Percentiles rank a stretch among this genome's conserved stretches.
Evolutionary conservation across 2,888 invertebrate species (phyloP).

Genomic region (Boloria selene): DNA sequence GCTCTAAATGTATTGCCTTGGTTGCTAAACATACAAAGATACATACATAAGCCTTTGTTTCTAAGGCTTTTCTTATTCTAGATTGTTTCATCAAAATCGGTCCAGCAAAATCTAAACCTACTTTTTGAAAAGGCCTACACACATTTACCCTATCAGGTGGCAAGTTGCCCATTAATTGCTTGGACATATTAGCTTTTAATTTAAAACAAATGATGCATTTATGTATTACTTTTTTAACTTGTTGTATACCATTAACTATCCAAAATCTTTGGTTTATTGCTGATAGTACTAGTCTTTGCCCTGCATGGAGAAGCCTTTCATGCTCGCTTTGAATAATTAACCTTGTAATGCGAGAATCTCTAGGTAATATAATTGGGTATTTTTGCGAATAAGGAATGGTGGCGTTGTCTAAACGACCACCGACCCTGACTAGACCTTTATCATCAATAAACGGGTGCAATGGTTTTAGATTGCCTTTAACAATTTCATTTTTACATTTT

Average conservation of each 20-base stretch:
- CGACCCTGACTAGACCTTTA: conserved; percentile 33
- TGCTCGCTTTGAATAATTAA: conserved; percentile 35
- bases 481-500: background rate
- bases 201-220: conserved; percentile 28
- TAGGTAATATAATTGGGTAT: conserved; percentile 38
- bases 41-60: conserved; percentile 31
- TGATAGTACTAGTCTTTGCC: conserved; percentile 12
- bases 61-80: conserved; percentile 26
- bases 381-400: conserved; percentile 29
- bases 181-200: conserved; percentile 15
- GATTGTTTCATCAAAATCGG: conserved; percentile 28
- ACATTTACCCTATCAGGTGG: conserved; percentile 15
- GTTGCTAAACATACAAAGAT: conserved; percentile 37
- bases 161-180: conserved; percentile 28
- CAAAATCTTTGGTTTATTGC: conserved; percentile 22
- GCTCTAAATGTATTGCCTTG: conserved; percentile 37
- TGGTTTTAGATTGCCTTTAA: conserved; percentile 27
- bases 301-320: conserved; percentile 24
- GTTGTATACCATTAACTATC: conserved; percentile 22
- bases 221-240: conserved; percentile 23
- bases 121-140: conserved; percentile 24
- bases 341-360: conserved; percentile 26
- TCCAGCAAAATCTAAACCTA: conserved; percentile 34
- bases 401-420: conserved; percentile 37
- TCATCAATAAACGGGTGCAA: conserved; percentile 39